Conservation (phyloP, 2,888 invertebrate genomes). For the Tridacna gigas region DNA sequence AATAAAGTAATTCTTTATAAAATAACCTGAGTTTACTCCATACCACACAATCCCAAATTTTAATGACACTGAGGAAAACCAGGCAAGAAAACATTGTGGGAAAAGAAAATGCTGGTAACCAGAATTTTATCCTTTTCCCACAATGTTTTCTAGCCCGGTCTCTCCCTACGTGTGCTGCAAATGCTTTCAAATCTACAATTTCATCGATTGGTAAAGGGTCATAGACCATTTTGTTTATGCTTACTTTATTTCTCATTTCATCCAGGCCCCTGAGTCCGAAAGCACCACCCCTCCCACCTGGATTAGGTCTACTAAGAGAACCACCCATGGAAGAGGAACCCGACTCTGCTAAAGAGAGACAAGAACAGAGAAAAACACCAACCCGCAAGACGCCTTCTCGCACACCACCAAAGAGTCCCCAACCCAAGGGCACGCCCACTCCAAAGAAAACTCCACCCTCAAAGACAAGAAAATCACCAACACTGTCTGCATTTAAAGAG, state of each 20-base stretch:
- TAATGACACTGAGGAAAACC: too few species aligned
- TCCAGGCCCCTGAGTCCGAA: constrained; percentile 80
- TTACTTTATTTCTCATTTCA: background rate
- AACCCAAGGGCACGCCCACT: constrained; percentile 23
- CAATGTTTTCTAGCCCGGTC: too few species aligned
- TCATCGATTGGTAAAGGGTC: too few species aligned
- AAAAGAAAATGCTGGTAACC: too few species aligned
- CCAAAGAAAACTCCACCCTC: constrained; percentile 44
- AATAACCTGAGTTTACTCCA: too few species aligned
- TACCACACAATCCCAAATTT: too few species aligned
- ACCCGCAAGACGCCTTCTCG: constrained; percentile 51
- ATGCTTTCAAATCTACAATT: too few species aligned
- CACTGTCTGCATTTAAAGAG: constrained; percentile 47
- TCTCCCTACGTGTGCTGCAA: too few species aligned
- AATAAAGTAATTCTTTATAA: too few species aligned
- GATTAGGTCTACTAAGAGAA: constrained; percentile 72
- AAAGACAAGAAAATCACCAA: constrained; percentile 50
- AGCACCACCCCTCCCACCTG: constrained; percentile 81
- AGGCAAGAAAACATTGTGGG: too few species aligned
- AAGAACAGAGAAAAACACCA: constrained; percentile 40
- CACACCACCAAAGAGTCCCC: constrained; percentile 49
- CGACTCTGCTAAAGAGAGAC: constrained; percentile 14
- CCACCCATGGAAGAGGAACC: constrained; percentile 63
- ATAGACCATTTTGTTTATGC: background rate
- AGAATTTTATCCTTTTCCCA: too few species aligned